Base-by-base conservation (phyloP, 2,113 vertebrate genomes). In the Notothenia coriiceps region DNA sequence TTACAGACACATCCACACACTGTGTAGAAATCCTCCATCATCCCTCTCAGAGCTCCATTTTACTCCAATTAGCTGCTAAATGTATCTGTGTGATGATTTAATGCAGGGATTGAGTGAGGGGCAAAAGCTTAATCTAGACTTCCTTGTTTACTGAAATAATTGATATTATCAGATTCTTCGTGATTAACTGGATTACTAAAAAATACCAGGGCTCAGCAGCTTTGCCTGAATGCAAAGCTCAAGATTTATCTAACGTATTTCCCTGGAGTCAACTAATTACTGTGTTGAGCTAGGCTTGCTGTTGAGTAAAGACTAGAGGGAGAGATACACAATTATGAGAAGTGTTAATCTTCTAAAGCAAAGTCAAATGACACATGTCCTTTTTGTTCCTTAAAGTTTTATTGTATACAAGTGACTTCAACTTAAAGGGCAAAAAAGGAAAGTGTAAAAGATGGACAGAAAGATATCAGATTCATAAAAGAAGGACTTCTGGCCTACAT, bases 71-170 rank as follows among this genome's bases (percentile, higher is more conserved):
- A 93, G 79, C 80, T 85, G 43, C 85, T 82, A 84, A 88, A 88
- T 82, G 89, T 86, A 40, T 87, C 68, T 70, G 29, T 83, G 62
- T 79, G 67, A 29, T 84, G 84, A 83, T 88, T 93, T 88, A 88
- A 89, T 88, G 47, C 71, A 74, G 77, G 77, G 89, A 90, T 86
- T 85, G 78, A 86, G 68, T 82, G 33, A 75, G 69, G 77, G 81
- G 60, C 80, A 85, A 86, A 20, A 56, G 56, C 74, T 89, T 88
- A 71, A 91, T 89, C 83, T 89, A n/a, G 44, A 82, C 85, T 88
- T 83, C 59, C 80, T 89, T 92, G 86, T 91, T 91, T 91, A 91
- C 87, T 82, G 85, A 88, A 90, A 86, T 93, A 93, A 92, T 91
- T 92, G 89, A 93, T 92, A 91, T 88, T 64, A 92, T 91, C 85